A percentile compares a stretch with the other conserved stretches of the same genome.
Conservation (phyloP, 2,113 vertebrate species). For the Naja naja region DNA sequence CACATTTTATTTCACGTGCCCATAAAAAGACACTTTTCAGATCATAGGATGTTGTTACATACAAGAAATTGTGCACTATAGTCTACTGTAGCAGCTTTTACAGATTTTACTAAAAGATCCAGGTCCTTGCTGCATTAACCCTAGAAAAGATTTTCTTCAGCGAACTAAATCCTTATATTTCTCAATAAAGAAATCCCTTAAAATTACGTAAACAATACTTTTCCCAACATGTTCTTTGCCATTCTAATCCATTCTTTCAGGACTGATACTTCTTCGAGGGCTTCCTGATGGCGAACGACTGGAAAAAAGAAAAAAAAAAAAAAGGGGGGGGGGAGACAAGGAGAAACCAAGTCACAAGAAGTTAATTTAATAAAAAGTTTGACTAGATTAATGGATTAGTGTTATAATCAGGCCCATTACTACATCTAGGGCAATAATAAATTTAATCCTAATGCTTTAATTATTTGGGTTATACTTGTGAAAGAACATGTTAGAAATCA, state of each 20-base stretch:
- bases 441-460: background rate
- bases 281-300: slow-evolving; percentile 83
- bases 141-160: slow-evolving; percentile 70
- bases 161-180: slow-evolving; percentile 70
- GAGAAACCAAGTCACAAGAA: slow-evolving; percentile 27
- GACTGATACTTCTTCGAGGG: slow-evolving; percentile 79
- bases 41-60: slow-evolving; percentile 77
- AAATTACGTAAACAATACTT: slow-evolving; percentile 83
- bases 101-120: slow-evolving; percentile 67
- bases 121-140: slow-evolving; percentile 70
- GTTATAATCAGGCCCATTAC: background rate
- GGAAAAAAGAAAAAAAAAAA: slow-evolving; percentile 21
- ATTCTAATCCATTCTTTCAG: slow-evolving; percentile 81
- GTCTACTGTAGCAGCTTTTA: slow-evolving; percentile 73
- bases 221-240: slow-evolving; percentile 71
- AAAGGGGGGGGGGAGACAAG: background rate
- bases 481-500: background rate
- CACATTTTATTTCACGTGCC: slow-evolving; percentile 81
- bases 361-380: background rate
- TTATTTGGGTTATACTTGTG: background rate
- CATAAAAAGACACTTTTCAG: slow-evolving; percentile 76
- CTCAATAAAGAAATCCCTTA: slow-evolving; percentile 75
- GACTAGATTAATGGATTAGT: background rate
- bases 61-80: slow-evolving; percentile 73
- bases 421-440: slow-evolving; percentile 1